Conservation (phyloP, 1,140 invertebrate species). For the Chlorops oryzae region DNA sequence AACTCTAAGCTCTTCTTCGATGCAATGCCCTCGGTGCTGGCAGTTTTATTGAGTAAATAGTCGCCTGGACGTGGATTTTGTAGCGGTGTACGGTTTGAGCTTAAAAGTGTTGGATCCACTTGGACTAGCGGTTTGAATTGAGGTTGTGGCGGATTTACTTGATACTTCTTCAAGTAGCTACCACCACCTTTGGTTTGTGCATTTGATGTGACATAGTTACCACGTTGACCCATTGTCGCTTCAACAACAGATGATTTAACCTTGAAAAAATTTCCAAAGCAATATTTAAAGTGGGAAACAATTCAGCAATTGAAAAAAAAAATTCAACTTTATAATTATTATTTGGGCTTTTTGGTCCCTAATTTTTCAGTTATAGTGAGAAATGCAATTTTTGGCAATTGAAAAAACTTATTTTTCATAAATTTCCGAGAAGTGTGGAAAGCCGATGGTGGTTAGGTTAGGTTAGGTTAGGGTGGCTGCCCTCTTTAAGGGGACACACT, state of each 20-base stretch:
- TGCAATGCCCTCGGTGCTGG: conserved; percentile 78
- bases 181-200: conserved; percentile 21
- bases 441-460: no score
- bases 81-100: conserved; percentile 31
- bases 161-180: conserved; percentile 40
- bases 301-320: background rate
- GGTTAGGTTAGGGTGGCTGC: no score
- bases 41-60: conserved; percentile 70
- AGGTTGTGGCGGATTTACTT: conserved; percentile 44
- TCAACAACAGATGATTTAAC: conserved; percentile 37
- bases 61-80: conserved; percentile 59
- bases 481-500: no score
- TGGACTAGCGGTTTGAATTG: conserved; percentile 52
- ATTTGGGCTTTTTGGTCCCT: no score
- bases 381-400: background rate
- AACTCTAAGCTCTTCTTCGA: conserved; percentile 78
- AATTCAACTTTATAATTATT: no score
- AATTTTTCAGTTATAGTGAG: background rate
- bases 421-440: no score
- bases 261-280: conserved; percentile 15
- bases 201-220: conserved; percentile 25
- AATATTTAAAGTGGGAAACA: background rate
- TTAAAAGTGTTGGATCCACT: conserved; percentile 43
- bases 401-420: background rate
- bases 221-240: conserved; percentile 14